Evolutionary conservation across 1,140 invertebrate genomes (phyloP).

Genomic region (Maconellicoccus hirsutus): DNA sequence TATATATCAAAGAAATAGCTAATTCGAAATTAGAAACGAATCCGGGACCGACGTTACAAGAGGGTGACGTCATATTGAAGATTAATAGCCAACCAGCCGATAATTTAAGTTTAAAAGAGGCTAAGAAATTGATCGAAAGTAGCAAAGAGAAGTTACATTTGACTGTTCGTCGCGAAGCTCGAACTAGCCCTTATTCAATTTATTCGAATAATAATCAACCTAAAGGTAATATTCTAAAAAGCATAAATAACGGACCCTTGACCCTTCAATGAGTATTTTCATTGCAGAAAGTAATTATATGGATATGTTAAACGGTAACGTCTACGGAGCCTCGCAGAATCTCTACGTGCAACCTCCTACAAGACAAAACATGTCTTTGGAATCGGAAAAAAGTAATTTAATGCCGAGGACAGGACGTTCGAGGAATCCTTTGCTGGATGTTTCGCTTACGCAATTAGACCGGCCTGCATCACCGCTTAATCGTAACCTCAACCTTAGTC

Average conservation of each 20-base stretch:
- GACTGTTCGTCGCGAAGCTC: conserved; percentile 60
- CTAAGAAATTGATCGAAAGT: conserved; percentile 81
- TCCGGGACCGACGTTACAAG: conserved; percentile 47
- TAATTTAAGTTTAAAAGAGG: conserved; percentile 85
- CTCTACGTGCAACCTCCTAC: conserved; percentile 82
- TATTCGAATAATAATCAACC: conserved; percentile 24
- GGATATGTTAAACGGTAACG: conserved; percentile 36
- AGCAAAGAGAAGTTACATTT: conserved; percentile 84
- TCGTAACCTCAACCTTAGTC: conserved; percentile 26
- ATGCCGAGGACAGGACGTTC: conserved; percentile 49
- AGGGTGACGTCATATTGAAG: conserved; percentile 85
- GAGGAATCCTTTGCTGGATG: conserved; percentile 52
- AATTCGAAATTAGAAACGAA: conserved; percentile 35
- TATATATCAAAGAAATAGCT: conserved; percentile 41
- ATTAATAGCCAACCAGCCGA: conserved; percentile 75
- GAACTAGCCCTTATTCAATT: conserved; percentile 27
- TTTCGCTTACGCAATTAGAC: conserved; percentile 51
- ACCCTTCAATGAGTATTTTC: too few relatives aligned
- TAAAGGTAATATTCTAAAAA: conserved; percentile 29
- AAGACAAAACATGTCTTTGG: conserved; percentile 36
- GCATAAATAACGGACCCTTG: too few relatives aligned
- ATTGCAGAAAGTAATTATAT: conserved; percentile 32
- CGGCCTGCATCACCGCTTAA: conserved; percentile 34
- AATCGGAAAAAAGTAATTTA: conserved; percentile 57
- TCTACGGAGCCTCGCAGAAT: conserved; percentile 74